A percentile compares a stretch with the other conserved stretches of the same genome.
Evolutionary conservation across 2,113 vertebrate genomes (phyloP).

Genomic region (Podarcis raffonei): DNA sequence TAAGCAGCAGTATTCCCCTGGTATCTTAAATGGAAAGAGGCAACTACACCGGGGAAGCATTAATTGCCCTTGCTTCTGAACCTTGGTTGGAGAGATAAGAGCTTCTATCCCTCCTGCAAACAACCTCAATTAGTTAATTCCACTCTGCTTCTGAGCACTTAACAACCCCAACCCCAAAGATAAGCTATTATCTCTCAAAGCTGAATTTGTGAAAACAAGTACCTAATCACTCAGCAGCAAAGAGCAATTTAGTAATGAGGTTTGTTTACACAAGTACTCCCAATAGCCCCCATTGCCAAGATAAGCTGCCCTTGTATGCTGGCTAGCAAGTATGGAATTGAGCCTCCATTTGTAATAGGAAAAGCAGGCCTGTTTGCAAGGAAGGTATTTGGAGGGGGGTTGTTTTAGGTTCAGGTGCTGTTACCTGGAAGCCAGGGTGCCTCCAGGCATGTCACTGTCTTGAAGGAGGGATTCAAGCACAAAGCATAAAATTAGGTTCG

Average conservation of each 20-base stretch:
- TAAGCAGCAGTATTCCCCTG: background rate
- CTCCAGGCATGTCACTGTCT: background rate
- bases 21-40: background rate
- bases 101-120: constrained; percentile 33
- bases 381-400: background rate
- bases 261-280: constrained; percentile 19
- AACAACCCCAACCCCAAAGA: constrained; percentile 22
- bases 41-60: constrained; percentile 13
- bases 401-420: background rate
- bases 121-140: constrained; percentile 35
- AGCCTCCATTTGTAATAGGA: background rate
- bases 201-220: constrained; percentile 24
- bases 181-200: constrained; percentile 28
- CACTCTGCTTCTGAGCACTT: constrained; percentile 25
- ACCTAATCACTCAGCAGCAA: constrained; percentile 29
- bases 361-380: background rate
- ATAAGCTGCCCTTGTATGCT: constrained; percentile 1
- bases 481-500: too few species aligned
- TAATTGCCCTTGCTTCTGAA: constrained; percentile 14
- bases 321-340: background rate
- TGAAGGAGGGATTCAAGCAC: background rate
- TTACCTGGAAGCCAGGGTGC: background rate
- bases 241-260: constrained; percentile 19
- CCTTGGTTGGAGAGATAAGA: constrained; percentile 19
- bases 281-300: background rate